Base-by-base conservation (phyloP, 2,797 vertebrate genomes). In the Molossus molossus region DNA sequence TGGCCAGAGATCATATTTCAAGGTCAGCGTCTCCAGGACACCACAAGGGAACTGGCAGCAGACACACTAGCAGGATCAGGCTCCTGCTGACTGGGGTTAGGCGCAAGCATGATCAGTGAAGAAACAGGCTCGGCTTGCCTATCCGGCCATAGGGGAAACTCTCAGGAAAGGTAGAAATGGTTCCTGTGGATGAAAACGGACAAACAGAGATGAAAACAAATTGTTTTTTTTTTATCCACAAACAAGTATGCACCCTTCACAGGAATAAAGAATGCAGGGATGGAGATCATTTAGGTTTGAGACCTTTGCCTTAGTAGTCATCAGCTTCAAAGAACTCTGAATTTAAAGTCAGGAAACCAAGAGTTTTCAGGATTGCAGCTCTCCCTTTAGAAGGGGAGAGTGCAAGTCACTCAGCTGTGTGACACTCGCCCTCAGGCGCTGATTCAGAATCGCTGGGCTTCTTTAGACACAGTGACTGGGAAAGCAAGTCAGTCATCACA, bases 391-490 rank as follows among this genome's bases (percentile, higher is more conserved):
- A 65, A 18, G 33, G 29, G 29, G 58, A 86, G 57, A 60, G 40
- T 8, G 67, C 27, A 17, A 82, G 37, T 33, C 62, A 57, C 84
- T 93, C 3, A 12, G 27, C 33, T 81, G 50, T 84, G 6, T 25
- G 79, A 29, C 9, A 12, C 14, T 77, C 10, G 58, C 75, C 45
- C 67, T 73, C 60, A 64, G 69, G 77, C 55, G 73, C 25, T 60
- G 69, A 95, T 81, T 69, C 57, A 65, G 9, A 94, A 83, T 57
- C 73, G 20, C 76, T 58, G 64, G 87, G 64, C 57, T 87, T 83
- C 69, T 85, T 81, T 21, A n/a, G 87, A 83, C 33, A 85, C 48
- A 92, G 94, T 94, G 94, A 92, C 91, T 80, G 92, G 94, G 77
- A 97, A 5, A 77, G 96, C 87, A 92, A 97, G 94, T 0, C 29